Evolutionary conservation across 2,888 invertebrate species (phyloP).

Genomic region (Noctua comes): DNA sequence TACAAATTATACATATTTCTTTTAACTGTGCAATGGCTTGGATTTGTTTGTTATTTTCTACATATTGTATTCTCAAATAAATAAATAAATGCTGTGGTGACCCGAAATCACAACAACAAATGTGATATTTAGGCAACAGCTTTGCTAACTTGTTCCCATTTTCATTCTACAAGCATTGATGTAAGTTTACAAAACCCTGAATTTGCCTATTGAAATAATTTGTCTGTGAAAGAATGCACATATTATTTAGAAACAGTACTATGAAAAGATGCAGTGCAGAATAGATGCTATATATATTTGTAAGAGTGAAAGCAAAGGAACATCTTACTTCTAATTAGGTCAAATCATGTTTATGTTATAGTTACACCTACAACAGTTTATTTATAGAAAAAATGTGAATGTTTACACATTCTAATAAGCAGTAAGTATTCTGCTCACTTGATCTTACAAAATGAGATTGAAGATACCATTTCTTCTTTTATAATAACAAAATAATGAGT

Average conservation of each 20-base stretch:
- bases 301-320: not conserved
- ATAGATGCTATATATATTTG: not conserved
- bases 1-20: not conserved
- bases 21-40: no score
- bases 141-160: not conserved
- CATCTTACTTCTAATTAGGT: constrained; percentile 42
- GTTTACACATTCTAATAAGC: not conserved
- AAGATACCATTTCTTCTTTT: not conserved
- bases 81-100: not conserved
- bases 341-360: constrained; percentile 38
- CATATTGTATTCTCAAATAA: not conserved
- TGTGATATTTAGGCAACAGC: not conserved
- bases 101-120: not conserved
- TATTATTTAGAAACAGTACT: not conserved
- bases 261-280: not conserved
- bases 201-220: not conserved
- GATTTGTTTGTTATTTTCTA: no score
- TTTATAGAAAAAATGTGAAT: constrained; percentile 28
- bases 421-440: not conserved
- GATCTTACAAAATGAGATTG: constrained; percentile 11
- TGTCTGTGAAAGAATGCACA: not conserved
- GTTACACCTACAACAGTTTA: constrained; percentile 25
- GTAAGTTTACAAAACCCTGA: not conserved
- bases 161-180: not conserved
- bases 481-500: constrained; percentile 4